These are phyloP conservation scores for Tachyglossus aculeatus DNA, from an alignment of 2,797 vertebrate genomes.

Conservation along the genomic window DNA sequence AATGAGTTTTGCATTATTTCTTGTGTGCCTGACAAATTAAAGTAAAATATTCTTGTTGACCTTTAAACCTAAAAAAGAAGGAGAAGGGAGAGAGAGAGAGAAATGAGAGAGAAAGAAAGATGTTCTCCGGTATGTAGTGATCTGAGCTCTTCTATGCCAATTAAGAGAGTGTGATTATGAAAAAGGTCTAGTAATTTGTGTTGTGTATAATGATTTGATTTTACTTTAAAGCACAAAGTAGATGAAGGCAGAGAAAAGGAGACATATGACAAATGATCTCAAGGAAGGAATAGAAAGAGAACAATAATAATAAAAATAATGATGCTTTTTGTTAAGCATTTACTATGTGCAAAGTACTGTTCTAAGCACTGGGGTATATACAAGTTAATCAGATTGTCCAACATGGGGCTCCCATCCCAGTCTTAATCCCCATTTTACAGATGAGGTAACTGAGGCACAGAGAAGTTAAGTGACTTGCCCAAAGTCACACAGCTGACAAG, in stretches of 20 bases:
- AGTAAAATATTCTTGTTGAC: constrained; percentile 78
- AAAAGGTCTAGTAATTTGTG: constrained; percentile 61
- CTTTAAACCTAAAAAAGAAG: constrained; percentile 70
- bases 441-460: too few species aligned
- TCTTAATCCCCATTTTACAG: too few species aligned
- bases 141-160: constrained; percentile 65
- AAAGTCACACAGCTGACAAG: too few species aligned
- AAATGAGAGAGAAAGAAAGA: constrained; percentile 57
- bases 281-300: constrained; percentile 52
- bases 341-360: too few species aligned
- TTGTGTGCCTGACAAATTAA: constrained; percentile 77
- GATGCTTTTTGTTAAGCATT: too few species aligned
- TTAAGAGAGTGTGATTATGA: constrained; percentile 72
- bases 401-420: too few species aligned
- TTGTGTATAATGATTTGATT: constrained; percentile 73
- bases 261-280: constrained; percentile 53
- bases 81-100: constrained; percentile 6
- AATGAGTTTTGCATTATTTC: constrained; percentile 73
- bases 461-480: too few species aligned
- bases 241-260: constrained; percentile 62
- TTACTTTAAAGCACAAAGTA: constrained; percentile 61
- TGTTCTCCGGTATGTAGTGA: constrained; percentile 63
- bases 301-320: too few species aligned
- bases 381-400: too few species aligned
- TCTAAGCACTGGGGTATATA: too few species aligned